Conservation (phyloP, 2,113 vertebrate species). For the Panthera uncia region DNA sequence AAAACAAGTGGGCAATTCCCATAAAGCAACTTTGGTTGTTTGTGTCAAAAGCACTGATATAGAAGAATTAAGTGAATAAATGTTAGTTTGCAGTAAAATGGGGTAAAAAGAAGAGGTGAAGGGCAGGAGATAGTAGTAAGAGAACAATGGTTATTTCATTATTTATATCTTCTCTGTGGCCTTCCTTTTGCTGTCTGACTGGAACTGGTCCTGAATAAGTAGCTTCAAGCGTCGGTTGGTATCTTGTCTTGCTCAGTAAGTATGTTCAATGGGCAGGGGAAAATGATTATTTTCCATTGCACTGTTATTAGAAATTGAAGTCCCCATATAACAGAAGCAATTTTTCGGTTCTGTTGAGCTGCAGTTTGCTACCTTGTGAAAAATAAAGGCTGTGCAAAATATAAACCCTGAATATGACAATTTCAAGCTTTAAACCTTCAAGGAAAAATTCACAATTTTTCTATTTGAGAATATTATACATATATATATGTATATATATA, state of each 20-base stretch:
- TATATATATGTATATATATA: not conserved
- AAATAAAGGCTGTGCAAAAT: slow-evolving; percentile 61
- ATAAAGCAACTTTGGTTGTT: not conserved
- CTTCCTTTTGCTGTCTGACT: not conserved
- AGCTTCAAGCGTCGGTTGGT: slow-evolving; percentile 28
- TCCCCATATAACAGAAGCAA: slow-evolving; percentile 68
- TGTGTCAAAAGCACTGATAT: not conserved
- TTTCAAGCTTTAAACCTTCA: slow-evolving; percentile 54
- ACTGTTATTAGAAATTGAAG: slow-evolving; percentile 75
- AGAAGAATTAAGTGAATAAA: slow-evolving; percentile 42
- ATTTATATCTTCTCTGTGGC: slow-evolving; percentile 22
- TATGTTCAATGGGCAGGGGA: slow-evolving; percentile 42
- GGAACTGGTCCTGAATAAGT: slow-evolving; percentile 33
- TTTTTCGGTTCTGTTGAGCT: slow-evolving; percentile 66
- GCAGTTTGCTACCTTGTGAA: slow-evolving; percentile 60
- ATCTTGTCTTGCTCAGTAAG: slow-evolving; percentile 56
- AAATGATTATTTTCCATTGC: slow-evolving; percentile 63
- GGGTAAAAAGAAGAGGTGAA: not conserved
- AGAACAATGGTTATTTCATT: not conserved
- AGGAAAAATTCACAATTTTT: slow-evolving; percentile 17
- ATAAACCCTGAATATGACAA: slow-evolving; percentile 28
- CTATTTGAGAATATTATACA: not conserved
- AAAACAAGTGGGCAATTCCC: not conserved
- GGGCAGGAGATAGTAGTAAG: not conserved
- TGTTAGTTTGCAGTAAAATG: slow-evolving; percentile 29